Evolutionary conservation across 1,140 invertebrate genomes (phyloP).

Genomic region (Pogonomyrmex californicus): DNA sequence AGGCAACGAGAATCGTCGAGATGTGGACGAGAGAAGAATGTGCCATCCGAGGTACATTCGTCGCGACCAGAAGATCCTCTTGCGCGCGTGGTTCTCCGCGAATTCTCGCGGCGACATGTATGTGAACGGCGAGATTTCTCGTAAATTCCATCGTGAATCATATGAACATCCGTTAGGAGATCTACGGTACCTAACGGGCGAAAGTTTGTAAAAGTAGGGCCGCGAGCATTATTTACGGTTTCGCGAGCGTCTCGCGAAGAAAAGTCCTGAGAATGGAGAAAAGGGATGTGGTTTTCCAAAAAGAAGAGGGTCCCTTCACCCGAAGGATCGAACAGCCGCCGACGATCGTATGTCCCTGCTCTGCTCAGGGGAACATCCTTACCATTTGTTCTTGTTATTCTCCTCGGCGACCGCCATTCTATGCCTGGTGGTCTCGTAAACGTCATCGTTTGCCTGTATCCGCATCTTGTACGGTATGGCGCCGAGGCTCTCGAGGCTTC

Average conservation of each 20-base stretch:
- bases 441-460: conserved; percentile 97
- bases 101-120: neutral
- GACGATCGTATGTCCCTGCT: neutral
- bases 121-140: conserved; percentile 23
- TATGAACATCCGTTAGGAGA: conserved; percentile 41
- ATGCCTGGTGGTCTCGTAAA: conserved; percentile 96
- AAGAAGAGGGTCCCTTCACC: conserved; percentile 29
- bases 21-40: neutral
- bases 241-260: neutral
- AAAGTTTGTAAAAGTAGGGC: conserved; percentile 51
- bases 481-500: conserved; percentile 93
- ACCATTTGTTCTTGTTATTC: conserved; percentile 97
- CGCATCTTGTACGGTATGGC: conserved; percentile 94
- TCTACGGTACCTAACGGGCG: conserved; percentile 13
- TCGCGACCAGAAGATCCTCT: neutral
- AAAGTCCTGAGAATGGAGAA: neutral
- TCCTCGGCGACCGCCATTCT: conserved; percentile 96
- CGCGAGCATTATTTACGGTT: conserved; percentile 54
- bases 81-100: neutral
- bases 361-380: conserved; percentile 66
- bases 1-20: neutral
- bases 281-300: neutral
- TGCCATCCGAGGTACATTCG: neutral
- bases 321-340: conserved; percentile 33
- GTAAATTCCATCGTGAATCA: conserved; percentile 66